phyloP scores from a whole-genome alignment of 2,797 vertebrate species.

The Spea hammondii region DNA sequence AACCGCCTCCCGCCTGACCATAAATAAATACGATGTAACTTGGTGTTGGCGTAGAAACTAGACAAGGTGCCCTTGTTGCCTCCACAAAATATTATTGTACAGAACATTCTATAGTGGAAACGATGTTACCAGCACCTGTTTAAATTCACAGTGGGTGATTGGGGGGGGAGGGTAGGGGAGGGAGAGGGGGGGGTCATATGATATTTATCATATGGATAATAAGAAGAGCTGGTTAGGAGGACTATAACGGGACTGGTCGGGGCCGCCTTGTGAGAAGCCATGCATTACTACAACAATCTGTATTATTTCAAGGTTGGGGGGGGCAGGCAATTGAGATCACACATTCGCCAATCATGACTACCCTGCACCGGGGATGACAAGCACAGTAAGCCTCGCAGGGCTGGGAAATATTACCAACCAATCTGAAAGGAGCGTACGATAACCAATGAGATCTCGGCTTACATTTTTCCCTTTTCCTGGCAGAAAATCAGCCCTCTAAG shows the following conservation, averaged over 20 bases:
- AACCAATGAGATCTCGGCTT: conserved; percentile 21
- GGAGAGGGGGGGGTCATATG: not conserved
- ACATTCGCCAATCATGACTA: conserved; percentile 27
- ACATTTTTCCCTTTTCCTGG: conserved; percentile 78
- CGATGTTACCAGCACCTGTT: not conserved
- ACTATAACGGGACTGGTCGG: not conserved
- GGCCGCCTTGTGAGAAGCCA: not conserved
- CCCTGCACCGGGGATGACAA: conserved; percentile 12
- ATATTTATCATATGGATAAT: not conserved
- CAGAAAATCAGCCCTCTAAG: conserved; percentile 44
- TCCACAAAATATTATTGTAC: too few species aligned
- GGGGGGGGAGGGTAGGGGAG: too few species aligned
- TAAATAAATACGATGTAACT: too few species aligned
- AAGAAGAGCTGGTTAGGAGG: not conserved
- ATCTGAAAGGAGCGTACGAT: conserved; percentile 24
- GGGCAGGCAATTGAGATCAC: not conserved
- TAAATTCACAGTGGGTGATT: not conserved
- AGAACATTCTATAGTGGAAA: too few species aligned
- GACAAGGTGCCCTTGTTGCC: too few species aligned
- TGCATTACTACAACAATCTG: conserved; percentile 15
- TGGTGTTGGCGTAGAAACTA: too few species aligned
- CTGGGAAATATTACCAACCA: conserved; percentile 21
- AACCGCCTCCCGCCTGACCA: too few species aligned
- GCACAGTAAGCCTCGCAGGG: conserved; percentile 19
- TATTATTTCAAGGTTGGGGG: conserved; percentile 18